A percentile compares a stretch with the other conserved stretches of the same genome.
Evolutionary conservation across 2,797 vertebrate genomes (phyloP).

Genomic region (Cryptoblepharus egeriae): DNA sequence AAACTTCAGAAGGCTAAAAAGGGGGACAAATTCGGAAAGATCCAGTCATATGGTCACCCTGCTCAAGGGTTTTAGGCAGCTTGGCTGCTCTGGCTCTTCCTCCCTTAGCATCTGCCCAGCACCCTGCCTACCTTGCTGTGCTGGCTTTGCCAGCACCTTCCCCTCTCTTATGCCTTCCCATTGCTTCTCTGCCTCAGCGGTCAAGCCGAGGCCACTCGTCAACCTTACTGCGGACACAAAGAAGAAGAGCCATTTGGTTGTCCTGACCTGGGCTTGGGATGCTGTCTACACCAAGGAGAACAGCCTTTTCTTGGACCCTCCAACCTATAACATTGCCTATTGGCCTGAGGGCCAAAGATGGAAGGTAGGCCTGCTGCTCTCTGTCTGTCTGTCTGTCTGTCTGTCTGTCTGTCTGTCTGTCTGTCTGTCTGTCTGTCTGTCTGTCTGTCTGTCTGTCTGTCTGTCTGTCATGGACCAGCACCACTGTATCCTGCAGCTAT

Average conservation of each 20-base stretch:
- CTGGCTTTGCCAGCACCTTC: not conserved
- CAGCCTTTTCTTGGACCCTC: constrained; percentile 3
- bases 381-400: not conserved
- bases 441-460: no score
- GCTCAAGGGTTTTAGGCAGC: not conserved
- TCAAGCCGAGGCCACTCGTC: constrained; percentile 71
- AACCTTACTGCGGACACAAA: constrained; percentile 56
- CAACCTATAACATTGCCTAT: constrained; percentile 67
- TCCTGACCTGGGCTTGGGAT: constrained; percentile 70
- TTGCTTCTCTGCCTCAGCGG: constrained; percentile 60
- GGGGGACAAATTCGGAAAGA: no score
- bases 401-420: no score
- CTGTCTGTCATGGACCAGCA: no score
- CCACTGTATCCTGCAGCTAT: no score
- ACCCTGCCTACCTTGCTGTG: not conserved
- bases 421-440: not conserved
- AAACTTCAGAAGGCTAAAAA: no score
- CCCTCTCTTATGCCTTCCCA: constrained; percentile 21
- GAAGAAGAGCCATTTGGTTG: constrained; percentile 32
- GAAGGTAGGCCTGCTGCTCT: constrained; percentile 54
- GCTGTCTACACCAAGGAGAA: not conserved
- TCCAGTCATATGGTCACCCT: no score
- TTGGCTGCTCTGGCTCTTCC: not conserved
- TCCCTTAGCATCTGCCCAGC: no score
- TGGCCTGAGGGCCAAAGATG: constrained; percentile 56